Evolutionary conservation across 2,888 invertebrate species (phyloP).

Genomic region (Napeogenes sylphis): DNA sequence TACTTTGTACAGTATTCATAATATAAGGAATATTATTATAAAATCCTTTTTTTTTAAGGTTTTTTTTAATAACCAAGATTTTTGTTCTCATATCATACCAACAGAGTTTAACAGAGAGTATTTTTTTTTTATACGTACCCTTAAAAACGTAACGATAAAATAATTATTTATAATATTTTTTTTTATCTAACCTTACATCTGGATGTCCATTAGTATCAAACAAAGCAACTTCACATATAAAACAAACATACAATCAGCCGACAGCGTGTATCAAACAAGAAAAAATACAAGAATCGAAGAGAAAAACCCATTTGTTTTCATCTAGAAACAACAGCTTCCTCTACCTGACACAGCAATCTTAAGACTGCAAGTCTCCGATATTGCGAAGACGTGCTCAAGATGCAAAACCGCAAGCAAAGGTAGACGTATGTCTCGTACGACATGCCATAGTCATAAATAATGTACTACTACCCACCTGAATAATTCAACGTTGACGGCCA

Average conservation of each 20-base stretch:
- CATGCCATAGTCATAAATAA: constrained; percentile 75
- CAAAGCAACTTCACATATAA: neutral
- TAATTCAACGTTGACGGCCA: constrained; percentile 70
- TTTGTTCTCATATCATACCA: too few relatives aligned
- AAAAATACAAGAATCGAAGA: constrained; percentile 20
- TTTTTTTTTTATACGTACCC: too few relatives aligned
- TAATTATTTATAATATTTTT: too few relatives aligned
- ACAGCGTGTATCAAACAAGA: neutral
- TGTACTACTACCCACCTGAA: constrained; percentile 72
- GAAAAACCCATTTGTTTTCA: constrained; percentile 17
- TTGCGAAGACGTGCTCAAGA: constrained; percentile 64
- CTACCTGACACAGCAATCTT: constrained; percentile 29
- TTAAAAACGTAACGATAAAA: too few relatives aligned
- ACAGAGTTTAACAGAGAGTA: too few relatives aligned
- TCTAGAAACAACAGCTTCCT: constrained; percentile 23
- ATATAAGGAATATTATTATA: too few relatives aligned
- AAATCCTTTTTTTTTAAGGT: too few relatives aligned
- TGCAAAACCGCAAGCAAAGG: constrained; percentile 69
- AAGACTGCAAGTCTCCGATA: constrained; percentile 49
- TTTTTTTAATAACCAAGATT: too few relatives aligned
- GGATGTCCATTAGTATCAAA: neutral
- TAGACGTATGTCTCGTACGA: constrained; percentile 63
- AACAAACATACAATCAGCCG: neutral
- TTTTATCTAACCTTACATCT: too few relatives aligned
- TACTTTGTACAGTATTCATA: too few relatives aligned